Base-by-base conservation (phyloP, 2,113 vertebrate genomes). In the Piaya cayana region DNA sequence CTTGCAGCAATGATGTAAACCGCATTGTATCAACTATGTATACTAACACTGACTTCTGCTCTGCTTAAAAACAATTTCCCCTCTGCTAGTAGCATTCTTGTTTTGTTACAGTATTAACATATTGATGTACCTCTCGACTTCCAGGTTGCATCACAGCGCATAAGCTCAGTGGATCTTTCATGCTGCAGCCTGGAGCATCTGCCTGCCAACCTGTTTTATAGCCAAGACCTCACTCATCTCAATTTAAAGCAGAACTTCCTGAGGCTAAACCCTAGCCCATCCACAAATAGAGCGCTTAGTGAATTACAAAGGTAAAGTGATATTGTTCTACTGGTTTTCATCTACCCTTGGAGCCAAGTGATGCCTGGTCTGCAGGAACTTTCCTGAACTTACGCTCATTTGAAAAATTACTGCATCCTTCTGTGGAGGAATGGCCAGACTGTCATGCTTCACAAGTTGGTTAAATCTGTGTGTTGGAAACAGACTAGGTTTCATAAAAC, bases 211-310 rank as follows among this genome's bases (percentile, higher is more conserved):
- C 98, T 99, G 82, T 99, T 99, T 97, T 99, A 99, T 95, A 99
- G 99, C 98, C 99, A 99, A 94, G 99, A 99, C 97, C 99, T 99
- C 94, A 99, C 99, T 89, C 99, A 99, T 97, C 99, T 99, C 96
- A 99, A 99, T 96, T 98, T 99, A 93, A 99, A 99, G 97, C 99
- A 99, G 94, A 99, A 99, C 97, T 99, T 99, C 95, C 97, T 99
- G 93, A 95, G 97, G 93, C 97, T 98, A 59, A 98, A 88, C 50
- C 95, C 97, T 36, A 95, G 85, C 69, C 96, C 98, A 14, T 98
- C 98, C 8, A 93, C 98, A 68, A 98, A 98, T 91, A 97, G 98
- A 93, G 98, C 98, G 4, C 98, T 99, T 86, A 97, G 95, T 79
- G 99, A 99, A 78, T 98, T 99, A 80, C 99, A 99, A 96, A 99